phyloP scores from a whole-genome alignment of 2,113 vertebrate species.

The Macrotis lagotis region DNA sequence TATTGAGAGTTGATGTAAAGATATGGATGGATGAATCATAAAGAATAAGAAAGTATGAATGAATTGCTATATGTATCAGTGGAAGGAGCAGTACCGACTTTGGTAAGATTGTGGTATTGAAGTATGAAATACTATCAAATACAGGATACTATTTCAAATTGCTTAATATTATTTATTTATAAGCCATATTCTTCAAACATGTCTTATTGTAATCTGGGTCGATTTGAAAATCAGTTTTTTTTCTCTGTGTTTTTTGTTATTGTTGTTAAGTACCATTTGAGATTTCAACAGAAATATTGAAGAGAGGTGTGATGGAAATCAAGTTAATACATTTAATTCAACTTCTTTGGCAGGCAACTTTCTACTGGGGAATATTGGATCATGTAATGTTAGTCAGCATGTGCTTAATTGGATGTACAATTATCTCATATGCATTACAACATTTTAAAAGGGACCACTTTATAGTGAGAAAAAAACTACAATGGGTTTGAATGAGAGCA shows the following conservation, averaged over 20 bases:
- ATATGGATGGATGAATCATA: not conserved
- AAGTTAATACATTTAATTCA: constrained; percentile 50
- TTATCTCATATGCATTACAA: constrained; percentile 13
- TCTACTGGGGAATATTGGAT: constrained; percentile 34
- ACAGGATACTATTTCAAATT: constrained; percentile 43
- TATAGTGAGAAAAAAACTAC: not conserved
- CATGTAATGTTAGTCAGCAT: constrained; percentile 11
- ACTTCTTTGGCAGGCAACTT: constrained; percentile 51
- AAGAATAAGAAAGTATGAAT: not conserved
- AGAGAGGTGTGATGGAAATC: constrained; percentile 43
- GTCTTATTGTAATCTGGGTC: constrained; percentile 56
- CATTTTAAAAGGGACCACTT: constrained; percentile 40
- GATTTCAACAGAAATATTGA: constrained; percentile 61
- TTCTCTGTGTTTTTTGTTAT: not conserved
- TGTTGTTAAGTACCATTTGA: constrained; percentile 29
- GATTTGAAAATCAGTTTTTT: constrained; percentile 46
- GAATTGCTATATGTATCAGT: not conserved
- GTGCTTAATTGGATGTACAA: constrained; percentile 20
- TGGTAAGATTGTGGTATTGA: constrained; percentile 9
- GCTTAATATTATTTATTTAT: constrained; percentile 49
- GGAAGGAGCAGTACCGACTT: not conserved
- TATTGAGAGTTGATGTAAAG: not conserved
- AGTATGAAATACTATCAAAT: constrained; percentile 6
- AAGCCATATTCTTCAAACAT: constrained; percentile 71
- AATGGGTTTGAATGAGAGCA: not conserved